Evolutionary conservation across 1,140 invertebrate species (phyloP).

Genomic region (Drosophila ogumai): DNA sequence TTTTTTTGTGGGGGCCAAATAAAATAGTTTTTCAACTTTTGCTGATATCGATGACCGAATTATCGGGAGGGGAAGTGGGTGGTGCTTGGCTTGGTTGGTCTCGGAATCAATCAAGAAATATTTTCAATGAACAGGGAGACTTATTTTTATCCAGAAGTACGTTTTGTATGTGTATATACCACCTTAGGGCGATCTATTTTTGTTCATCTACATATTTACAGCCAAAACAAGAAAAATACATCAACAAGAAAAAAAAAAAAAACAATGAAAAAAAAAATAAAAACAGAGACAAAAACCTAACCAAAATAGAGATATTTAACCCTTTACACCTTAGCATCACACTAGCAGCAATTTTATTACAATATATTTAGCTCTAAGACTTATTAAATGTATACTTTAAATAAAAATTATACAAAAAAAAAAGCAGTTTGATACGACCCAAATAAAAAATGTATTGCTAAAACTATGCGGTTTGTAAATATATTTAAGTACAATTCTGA

Average conservation of each 20-base stretch:
- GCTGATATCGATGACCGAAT: slow-evolving; percentile 25
- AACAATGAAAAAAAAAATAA: slow-evolving; percentile 2
- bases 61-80: slow-evolving; percentile 8
- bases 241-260: not conserved
- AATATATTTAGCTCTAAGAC: not conserved
- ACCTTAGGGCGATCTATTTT: slow-evolving; percentile 35
- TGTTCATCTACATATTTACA: slow-evolving; percentile 19
- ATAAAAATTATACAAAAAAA: too few relatives aligned
- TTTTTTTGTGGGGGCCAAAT: slow-evolving; percentile 31
- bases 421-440: too few relatives aligned
- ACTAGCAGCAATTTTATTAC: not conserved
- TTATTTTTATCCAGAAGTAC: slow-evolving; percentile 16
- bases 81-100: not conserved
- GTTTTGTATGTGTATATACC: not conserved
- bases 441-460: not conserved
- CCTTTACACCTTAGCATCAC: not conserved
- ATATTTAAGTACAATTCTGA: too few relatives aligned
- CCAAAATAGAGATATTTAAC: slow-evolving; percentile 1
- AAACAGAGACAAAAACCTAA: not conserved
- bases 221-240: slow-evolving; percentile 3
- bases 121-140: slow-evolving; percentile 3
- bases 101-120: slow-evolving; percentile 37
- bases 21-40: slow-evolving; percentile 28
- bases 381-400: not conserved
- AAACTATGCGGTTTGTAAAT: too few relatives aligned